Evolutionary conservation across 2,888 invertebrate genomes (phyloP), one percentile per base, ranked within the genome.

Genomic region (Cataglyphis livida): DNA sequence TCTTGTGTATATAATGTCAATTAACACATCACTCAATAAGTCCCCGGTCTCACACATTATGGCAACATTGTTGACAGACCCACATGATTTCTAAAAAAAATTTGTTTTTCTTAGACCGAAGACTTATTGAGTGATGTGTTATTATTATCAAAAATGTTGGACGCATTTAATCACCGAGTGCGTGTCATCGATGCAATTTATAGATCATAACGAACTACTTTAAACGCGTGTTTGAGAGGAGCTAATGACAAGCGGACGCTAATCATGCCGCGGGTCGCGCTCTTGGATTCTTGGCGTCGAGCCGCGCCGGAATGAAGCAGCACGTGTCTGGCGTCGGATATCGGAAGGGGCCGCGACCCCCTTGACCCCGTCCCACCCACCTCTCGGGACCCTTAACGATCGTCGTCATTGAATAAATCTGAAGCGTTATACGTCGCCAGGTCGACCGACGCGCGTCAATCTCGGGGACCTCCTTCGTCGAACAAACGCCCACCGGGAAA

Each of bases 241-340:
- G 82, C 35, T 82, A 82, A 82, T 66, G 78, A 82, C 78, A 48
- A 76, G 81, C 32, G 74, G 87, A 78, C 76, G 87, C 88, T 88
- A 88, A 89, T 84, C 85, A 88, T 73, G 75, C 38, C 44, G 65
- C 74, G 73, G 82, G 82, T 83, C 83, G 85, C 87, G 88, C 88
- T 51, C 89, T 87, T 85, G 88, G 83, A 88, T 88, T 88, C 88
- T 89, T 87, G 90, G 88, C 89, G 89, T 84, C 83, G 87, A 87
- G 86, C 86, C 84, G 86, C 82, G 87, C 83, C 88, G 85, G 84
- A 64, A 79, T 59, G 75, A 84, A 93, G 93, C 93, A 93, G 93
- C 93, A 93, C 93, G 93, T 93, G 93, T 93, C 93, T 90, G 91
- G 93, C 91, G 93, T 93, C 93, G 90, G 89, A 93, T 93, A 93